A percentile compares a stretch with the other conserved stretches of the same genome.
phyloP scores from a whole-genome alignment of 2,113 vertebrate genomes.

The Macrotis lagotis region DNA sequence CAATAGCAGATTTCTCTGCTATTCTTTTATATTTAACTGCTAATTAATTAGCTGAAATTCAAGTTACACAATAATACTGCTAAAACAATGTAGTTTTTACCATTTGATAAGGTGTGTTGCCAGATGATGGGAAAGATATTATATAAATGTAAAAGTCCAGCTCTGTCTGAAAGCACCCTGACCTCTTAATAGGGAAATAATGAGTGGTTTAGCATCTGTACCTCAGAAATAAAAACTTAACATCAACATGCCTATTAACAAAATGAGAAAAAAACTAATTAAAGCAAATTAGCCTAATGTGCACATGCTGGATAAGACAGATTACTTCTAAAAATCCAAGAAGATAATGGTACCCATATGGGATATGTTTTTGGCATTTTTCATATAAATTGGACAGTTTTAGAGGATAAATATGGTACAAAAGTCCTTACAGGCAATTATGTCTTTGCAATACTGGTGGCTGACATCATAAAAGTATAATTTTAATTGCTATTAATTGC shows the following conservation, averaged over 20 bases:
- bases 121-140: slow-evolving; percentile 47
- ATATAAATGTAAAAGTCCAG: slow-evolving; percentile 50
- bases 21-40: slow-evolving; percentile 72
- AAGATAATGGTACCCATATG: slow-evolving; percentile 90
- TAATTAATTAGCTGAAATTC: slow-evolving; percentile 74
- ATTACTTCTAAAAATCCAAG: slow-evolving; percentile 87
- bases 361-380: slow-evolving; percentile 90
- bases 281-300: slow-evolving; percentile 91
- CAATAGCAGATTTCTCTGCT: slow-evolving; percentile 56
- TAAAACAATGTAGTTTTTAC: slow-evolving; percentile 47
- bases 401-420: slow-evolving; percentile 88
- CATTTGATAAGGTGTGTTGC: slow-evolving; percentile 30
- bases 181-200: slow-evolving; percentile 75
- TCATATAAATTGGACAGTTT: slow-evolving; percentile 91
- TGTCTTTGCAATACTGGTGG: slow-evolving; percentile 88
- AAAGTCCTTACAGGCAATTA: slow-evolving; percentile 91
- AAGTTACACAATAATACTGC: slow-evolving; percentile 51
- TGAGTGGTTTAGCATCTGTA: slow-evolving; percentile 77
- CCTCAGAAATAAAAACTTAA: slow-evolving; percentile 80
- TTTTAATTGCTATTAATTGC: slow-evolving; percentile 95
- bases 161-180: slow-evolving; percentile 49
- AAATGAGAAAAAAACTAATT: slow-evolving; percentile 89
- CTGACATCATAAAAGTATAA: slow-evolving; percentile 91
- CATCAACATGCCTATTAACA: slow-evolving; percentile 86
- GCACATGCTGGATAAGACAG: slow-evolving; percentile 86